Evolutionary conservation across 1,140 invertebrate genomes (phyloP).

Genomic region (Glomeris maerens): DNA sequence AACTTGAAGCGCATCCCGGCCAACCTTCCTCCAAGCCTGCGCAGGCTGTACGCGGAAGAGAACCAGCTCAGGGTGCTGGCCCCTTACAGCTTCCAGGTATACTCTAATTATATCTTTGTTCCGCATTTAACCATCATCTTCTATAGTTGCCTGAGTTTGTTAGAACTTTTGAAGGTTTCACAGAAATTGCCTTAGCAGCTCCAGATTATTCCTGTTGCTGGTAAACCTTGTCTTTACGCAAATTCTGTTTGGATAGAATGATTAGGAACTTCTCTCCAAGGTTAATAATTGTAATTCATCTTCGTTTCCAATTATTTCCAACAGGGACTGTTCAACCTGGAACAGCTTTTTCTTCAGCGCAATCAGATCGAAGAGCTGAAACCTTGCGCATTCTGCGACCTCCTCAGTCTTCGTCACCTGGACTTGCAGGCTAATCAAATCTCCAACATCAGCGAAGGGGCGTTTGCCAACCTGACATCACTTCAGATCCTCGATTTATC

Average conservation of each 20-base stretch:
- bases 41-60: constrained; percentile 43
- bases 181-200: too few species aligned
- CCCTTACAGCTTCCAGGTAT: constrained; percentile 49
- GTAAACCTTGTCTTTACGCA: too few species aligned
- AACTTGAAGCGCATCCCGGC: constrained; percentile 45
- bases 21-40: constrained; percentile 46
- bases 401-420: constrained; percentile 23
- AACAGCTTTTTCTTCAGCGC: constrained; percentile 49
- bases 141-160: too few species aligned
- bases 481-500: constrained; percentile 53
- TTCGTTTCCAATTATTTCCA: too few species aligned
- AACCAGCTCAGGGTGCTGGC: constrained; percentile 51
- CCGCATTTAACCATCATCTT: too few species aligned
- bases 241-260: too few species aligned
- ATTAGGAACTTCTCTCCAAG: too few species aligned
- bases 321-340: constrained; percentile 49
- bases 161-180: too few species aligned
- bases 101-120: too few species aligned
- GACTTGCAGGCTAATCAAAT: constrained; percentile 31
- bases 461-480: constrained; percentile 28
- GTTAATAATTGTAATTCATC: too few species aligned
- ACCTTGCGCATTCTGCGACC: constrained; percentile 48
- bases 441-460: constrained; percentile 24
- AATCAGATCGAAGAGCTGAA: constrained; percentile 50
- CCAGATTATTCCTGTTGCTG: too few species aligned